Evolutionary conservation across 2,113 vertebrate species (phyloP).

Genomic region (Emydura subglobosa): DNA sequence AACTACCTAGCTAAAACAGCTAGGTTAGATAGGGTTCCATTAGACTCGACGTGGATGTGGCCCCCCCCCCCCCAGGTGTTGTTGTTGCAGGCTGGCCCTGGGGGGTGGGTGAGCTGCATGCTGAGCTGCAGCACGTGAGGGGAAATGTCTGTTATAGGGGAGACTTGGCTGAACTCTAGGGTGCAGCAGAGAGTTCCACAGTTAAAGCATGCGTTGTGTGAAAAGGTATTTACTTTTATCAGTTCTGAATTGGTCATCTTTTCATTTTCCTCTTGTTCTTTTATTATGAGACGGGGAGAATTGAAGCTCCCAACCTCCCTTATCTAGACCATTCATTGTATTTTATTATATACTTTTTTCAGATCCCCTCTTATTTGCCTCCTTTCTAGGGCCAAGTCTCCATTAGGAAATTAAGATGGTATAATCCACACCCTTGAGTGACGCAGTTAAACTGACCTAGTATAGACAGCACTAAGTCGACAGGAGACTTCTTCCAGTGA

Average conservation of each 20-base stretch:
- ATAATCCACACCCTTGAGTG: background rate
- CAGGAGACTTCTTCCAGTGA: background rate
- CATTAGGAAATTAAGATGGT: background rate
- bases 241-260: background rate
- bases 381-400: background rate
- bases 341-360: background rate
- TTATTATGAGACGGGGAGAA: background rate
- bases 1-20: background rate
- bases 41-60: rapidly evolving
- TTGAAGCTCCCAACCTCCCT: background rate
- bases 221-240: slow-evolving; percentile 17
- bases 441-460: background rate
- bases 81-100: background rate
- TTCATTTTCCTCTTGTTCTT: background rate
- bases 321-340: background rate
- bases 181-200: background rate
- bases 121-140: background rate
- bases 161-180: background rate
- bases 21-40: background rate
- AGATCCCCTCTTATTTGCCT: background rate
- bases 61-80: background rate
- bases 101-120: background rate
- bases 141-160: background rate
- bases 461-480: background rate
- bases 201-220: background rate